These are phyloP conservation scores for Sarcophilus harrisii DNA, from an alignment of 2,797 vertebrate genomes.

Conservation along the genomic window DNA sequence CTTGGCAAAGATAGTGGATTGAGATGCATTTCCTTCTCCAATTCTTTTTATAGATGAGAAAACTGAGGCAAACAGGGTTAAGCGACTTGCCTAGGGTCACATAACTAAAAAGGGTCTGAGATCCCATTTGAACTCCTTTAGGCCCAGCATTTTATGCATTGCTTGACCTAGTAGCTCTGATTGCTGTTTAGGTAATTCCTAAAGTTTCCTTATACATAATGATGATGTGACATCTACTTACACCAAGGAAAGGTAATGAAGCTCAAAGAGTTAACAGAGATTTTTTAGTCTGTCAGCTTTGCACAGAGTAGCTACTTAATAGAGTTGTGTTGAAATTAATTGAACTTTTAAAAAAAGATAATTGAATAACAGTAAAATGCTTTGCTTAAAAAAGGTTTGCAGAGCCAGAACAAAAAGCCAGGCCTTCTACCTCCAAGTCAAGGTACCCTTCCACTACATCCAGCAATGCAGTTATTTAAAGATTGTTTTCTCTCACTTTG, in stretches of 20 bases:
- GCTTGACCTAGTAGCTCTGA: neutral
- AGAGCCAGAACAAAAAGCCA: neutral
- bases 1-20: neutral
- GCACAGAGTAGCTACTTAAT: neutral
- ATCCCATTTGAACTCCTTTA: too few relatives aligned
- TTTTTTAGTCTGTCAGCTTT: neutral
- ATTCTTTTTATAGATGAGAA: neutral
- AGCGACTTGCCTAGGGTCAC: neutral
- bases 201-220: neutral
- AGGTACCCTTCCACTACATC: neutral
- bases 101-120: neutral
- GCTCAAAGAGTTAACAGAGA: neutral
- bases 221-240: neutral
- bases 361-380: neutral
- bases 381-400: neutral
- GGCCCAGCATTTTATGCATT: neutral
- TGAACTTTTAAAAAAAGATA: neutral
- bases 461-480: neutral
- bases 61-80: neutral
- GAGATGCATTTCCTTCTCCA: too few relatives aligned
- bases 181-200: neutral
- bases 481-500: neutral
- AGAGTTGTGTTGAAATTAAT: neutral
- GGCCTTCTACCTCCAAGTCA: neutral
- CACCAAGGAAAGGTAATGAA: neutral